Conservation (phyloP, 1,140 invertebrate species). For the Scaptomyza montana region DNA sequence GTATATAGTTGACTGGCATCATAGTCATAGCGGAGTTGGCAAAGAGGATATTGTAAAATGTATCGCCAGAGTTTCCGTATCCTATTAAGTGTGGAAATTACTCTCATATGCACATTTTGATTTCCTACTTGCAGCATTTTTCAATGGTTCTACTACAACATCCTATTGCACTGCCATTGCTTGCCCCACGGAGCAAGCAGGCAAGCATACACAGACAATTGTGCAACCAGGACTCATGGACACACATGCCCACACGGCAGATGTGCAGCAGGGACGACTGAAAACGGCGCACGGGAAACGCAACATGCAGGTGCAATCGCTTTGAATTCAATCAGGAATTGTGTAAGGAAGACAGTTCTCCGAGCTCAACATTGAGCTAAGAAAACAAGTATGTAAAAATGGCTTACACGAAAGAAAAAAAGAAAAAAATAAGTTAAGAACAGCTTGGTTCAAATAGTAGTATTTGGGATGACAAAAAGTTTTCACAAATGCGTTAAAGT, state of each 20-base stretch:
- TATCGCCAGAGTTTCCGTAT: constrained; percentile 75
- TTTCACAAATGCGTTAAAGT: not conserved
- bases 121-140: constrained; percentile 66
- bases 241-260: not conserved
- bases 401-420: not conserved
- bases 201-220: constrained; percentile 18
- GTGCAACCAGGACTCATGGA: constrained; percentile 7
- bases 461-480: not conserved
- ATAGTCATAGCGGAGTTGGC: constrained; percentile 62
- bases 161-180: not conserved
- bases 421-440: not conserved
- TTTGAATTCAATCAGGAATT: constrained; percentile 34
- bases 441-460: not conserved
- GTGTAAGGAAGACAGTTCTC: constrained; percentile 1
- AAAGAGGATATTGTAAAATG: constrained; percentile 75
- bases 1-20: constrained; percentile 60
- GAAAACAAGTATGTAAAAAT: not conserved
- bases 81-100: constrained; percentile 80
- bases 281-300: constrained; percentile 25
- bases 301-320: constrained; percentile 13
- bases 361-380: not conserved
- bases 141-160: constrained; percentile 17
- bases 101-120: constrained; percentile 81
- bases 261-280: constrained; percentile 12
- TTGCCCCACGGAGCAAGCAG: constrained; percentile 7